Base-by-base conservation (phyloP, 2,888 invertebrate genomes). In the Amitus sp. region DNA sequence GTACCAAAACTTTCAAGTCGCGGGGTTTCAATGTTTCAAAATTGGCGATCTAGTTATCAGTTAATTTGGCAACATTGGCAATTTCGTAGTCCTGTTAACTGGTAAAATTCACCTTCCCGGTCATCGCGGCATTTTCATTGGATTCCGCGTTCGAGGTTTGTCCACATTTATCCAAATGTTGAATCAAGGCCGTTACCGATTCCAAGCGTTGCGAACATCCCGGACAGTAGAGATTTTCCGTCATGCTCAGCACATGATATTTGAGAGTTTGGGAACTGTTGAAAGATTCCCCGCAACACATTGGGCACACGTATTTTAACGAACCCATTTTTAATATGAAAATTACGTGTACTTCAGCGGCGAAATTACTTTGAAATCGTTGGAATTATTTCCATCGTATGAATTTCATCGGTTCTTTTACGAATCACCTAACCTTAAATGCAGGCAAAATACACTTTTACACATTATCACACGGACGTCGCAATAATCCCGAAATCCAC, bases 221-320 rank as follows among this genome's bases (percentile, higher is more conserved):
- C 15, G 89, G 87, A 71, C 90, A 90, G 68, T 82, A 82, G 55
- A 89, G 74, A 80, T 87, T 88, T 74, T 85, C 85, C 19, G 85
- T 81, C 73, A 89, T 84, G 73, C 79, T 86, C 71, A 83, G 82
- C 67, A 84, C 85, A 82, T 83, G 86, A 72, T 83, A 81, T 74
- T 85, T 85, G 40, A 87, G 75, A 12, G 83, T 80, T 63, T 85
- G 80, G 62, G 85, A 86, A 55, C 86, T 86, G 61, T 82, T 76
- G 82, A 90, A 90, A 54, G 84, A 85, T 75, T 87, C 85, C 60
- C 85, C 85, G 73, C 90, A 90, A 77, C 90, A 90, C 76, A 89
- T 83, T 33, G 90, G 88, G 69, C 90, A 90, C 65, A 83, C 75
- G 73, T 85, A 74, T 69, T 74, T 77, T 75, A 82, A 70, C 52